Percentiles rank a stretch among this genome's conserved stretches.
phyloP scores from a whole-genome alignment of 2,113 vertebrate species.

The Amblyopsis rosae region DNA sequence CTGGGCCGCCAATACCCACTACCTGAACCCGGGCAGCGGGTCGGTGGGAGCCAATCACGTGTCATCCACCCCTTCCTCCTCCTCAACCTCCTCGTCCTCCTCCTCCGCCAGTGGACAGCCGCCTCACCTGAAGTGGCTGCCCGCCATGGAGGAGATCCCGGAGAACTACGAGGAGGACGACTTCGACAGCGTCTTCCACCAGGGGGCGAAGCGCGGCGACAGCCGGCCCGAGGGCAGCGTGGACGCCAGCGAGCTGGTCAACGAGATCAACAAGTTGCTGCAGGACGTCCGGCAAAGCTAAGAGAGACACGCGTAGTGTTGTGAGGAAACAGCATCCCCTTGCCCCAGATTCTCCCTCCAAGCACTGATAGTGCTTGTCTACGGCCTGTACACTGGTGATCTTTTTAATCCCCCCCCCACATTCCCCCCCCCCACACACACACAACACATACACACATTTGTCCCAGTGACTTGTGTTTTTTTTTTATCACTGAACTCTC shows the following conservation, averaged over 20 bases:
- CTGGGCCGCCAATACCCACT: conserved; percentile 94
- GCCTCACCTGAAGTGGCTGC: conserved; percentile 90
- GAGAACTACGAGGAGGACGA: conserved; percentile 98
- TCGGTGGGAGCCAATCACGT: conserved; percentile 63
- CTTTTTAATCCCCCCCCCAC: conserved; percentile 35
- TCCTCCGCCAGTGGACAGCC: conserved; percentile 77
- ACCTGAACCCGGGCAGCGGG: conserved; percentile 84
- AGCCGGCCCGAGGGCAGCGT: conserved; percentile 87
- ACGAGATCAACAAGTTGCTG: conserved; percentile 96
- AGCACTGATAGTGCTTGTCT: conserved; percentile 31
- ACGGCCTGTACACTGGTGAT: conserved; percentile 41
- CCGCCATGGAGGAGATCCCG: conserved; percentile 98
- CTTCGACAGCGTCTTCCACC: conserved; percentile 88
- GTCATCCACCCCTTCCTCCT: conserved; percentile 29
- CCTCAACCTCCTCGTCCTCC: conserved; percentile 35
- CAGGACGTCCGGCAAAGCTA: conserved; percentile 94
- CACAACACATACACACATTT: conserved; percentile 31
- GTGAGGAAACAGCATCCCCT: background rate
- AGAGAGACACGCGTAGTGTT: background rate
- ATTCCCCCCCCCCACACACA: conserved; percentile 18
- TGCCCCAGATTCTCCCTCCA: conserved; percentile 25
- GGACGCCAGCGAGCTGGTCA: conserved; percentile 93
- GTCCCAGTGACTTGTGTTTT: background rate
- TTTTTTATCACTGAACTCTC: conserved; percentile 53
- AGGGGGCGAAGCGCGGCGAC: conserved; percentile 74